These are phyloP conservation scores for Dicaeum eximium DNA, from an alignment of 2,113 vertebrate species.

Conservation along the genomic window DNA sequence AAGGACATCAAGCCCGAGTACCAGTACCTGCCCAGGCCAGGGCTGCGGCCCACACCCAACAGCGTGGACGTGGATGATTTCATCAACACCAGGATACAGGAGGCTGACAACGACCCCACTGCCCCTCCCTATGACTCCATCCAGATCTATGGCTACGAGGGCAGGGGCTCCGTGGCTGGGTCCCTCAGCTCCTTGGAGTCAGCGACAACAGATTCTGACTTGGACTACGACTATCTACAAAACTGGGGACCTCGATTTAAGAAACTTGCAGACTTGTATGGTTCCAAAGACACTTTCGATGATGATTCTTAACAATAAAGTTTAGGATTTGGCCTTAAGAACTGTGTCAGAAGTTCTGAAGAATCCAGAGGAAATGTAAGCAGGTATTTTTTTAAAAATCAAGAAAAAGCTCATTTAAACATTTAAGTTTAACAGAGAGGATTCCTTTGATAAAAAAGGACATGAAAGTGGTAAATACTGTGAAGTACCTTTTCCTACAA, in stretches of 20 bases:
- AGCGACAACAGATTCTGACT: conserved; percentile 95
- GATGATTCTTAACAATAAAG: conserved; percentile 91
- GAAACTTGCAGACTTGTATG: conserved; percentile 98
- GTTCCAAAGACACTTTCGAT: conserved; percentile 95
- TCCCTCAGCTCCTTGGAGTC: conserved; percentile 97
- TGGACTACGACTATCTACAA: conserved; percentile 99
- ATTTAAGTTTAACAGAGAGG: conserved; percentile 72
- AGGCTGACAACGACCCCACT: conserved; percentile 91
- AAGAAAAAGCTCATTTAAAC: conserved; percentile 74
- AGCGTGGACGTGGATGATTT: conserved; percentile 97
- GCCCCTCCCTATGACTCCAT: conserved; percentile 98
- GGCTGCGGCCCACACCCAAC: conserved; percentile 82
- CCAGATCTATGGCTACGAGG: conserved; percentile 98
- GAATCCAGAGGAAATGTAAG: conserved; percentile 81
- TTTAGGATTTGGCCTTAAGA: conserved; percentile 83
- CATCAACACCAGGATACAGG: conserved; percentile 92
- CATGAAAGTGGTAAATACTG: conserved; percentile 79
- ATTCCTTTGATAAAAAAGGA: conserved; percentile 72
- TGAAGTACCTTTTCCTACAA: conserved; percentile 76
- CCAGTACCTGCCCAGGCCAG: conserved; percentile 85
- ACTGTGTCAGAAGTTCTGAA: conserved; percentile 76
- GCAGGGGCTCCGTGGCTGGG: conserved; percentile 91
- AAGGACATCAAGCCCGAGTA: conserved; percentile 98
- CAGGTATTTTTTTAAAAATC: conserved; percentile 83
- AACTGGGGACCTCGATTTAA: conserved; percentile 98